These are phyloP conservation scores for Andinoacara biseriatus DNA, from an alignment of 2,113 vertebrate species.

Conservation along the genomic window DNA sequence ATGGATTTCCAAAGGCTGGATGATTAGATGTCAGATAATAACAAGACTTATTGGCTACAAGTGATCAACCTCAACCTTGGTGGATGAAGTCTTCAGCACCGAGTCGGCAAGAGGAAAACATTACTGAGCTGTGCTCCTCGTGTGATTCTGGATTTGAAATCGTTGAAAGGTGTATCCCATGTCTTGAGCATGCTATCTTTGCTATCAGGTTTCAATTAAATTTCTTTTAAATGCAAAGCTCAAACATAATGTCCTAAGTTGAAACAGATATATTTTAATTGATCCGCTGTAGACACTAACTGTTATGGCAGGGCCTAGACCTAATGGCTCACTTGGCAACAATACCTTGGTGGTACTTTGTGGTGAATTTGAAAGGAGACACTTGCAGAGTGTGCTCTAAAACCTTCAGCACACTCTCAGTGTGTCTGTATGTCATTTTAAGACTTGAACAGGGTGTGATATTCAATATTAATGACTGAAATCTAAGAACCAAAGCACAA, in stretches of 20 bases:
- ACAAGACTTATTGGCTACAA: background rate
- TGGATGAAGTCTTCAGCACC: conserved; percentile 40
- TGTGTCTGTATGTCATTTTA: conserved; percentile 16
- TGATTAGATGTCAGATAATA: conserved; percentile 5
- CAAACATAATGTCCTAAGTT: conserved; percentile 12
- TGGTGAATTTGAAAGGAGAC: conserved; percentile 23
- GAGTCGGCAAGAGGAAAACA: conserved; percentile 39
- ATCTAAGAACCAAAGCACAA: conserved; percentile 43
- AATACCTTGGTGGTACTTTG: conserved; percentile 10
- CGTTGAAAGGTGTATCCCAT: background rate
- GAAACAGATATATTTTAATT: conserved; percentile 13
- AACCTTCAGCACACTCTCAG: background rate
- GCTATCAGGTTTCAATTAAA: conserved; percentile 3
- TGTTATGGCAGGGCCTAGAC: conserved; percentile 37
- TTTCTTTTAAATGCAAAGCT: conserved; percentile 1
- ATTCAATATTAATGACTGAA: conserved; percentile 7
- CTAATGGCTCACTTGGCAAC: conserved; percentile 9
- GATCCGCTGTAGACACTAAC: background rate
- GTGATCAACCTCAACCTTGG: conserved; percentile 13
- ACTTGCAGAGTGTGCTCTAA: conserved; percentile 5
- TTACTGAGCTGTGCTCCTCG: conserved; percentile 22
- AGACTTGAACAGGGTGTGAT: conserved; percentile 29
- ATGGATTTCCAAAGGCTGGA: conserved; percentile 40
- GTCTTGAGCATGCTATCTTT: conserved; percentile 3
- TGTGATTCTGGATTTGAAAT: conserved; percentile 28